Evolutionary conservation across 2,888 invertebrate genomes (phyloP), one percentile per base, ranked within the genome.

Genomic region (Suillia variegata): DNA sequence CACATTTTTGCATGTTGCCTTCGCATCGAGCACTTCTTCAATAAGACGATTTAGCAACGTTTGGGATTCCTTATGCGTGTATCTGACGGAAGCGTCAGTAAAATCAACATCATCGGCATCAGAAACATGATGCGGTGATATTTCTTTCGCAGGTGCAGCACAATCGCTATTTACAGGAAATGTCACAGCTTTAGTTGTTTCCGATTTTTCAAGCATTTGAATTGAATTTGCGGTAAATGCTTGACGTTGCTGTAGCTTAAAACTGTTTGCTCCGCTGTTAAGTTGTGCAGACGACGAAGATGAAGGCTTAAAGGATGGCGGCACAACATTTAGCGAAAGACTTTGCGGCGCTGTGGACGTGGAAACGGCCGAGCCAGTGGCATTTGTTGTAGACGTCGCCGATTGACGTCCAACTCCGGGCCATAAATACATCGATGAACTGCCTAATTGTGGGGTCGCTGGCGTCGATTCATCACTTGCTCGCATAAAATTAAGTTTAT

Each of bases 401-500:
- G n/a, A n/a, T n/a, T n/a, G n/a, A n/a, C n/a, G n/a, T 54, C 18
- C 18, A 5, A 18, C 13, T 18, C 3, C 4, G 38, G 77, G 74
- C 78, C 78, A 79, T 54, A 73, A 70, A n/a, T 71, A 71, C 2
- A 64, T 61, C 1, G 73, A 70, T 0, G 68, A 68, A 42, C 70
- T 74, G 13, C 79, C 78, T 33, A 80, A 61, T 48, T 67, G 73
- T 4, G 71, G 71, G 1, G 62, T 73, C 12, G 63, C 61, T 4
- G 68, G 71, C 8, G 74, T 70, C 5, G 65, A 62, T 6, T 71
- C 69, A 24, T 64, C 73, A 49, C 68, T n/a, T n/a, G n/a, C n/a
- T n/a, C n/a, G n/a, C n/a, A n/a, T 70, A 12, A 78, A 78, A 33
- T 73, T 74, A 49, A 80, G 54, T 58, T 80, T 80, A 31, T 68